Evolutionary conservation across 2,888 invertebrate species (phyloP).

Genomic region (Drosophila diplacantha): DNA sequence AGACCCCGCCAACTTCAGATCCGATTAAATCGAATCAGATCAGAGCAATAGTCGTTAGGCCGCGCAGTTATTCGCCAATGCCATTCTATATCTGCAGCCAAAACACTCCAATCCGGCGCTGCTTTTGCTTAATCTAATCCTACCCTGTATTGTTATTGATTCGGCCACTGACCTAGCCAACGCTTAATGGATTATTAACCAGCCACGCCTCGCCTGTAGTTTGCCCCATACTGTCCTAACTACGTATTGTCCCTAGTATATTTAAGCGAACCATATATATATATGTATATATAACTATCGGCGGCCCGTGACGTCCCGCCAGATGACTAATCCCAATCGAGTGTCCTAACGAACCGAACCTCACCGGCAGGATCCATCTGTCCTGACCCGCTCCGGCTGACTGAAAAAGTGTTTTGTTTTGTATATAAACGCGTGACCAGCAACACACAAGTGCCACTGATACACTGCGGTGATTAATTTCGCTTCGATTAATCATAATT

Average conservation of each 20-base stretch:
- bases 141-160: constrained; percentile 22
- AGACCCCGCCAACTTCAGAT: constrained; percentile 1
- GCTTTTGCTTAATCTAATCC: constrained; percentile 37
- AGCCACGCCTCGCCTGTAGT: constrained; percentile 36
- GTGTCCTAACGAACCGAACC: constrained; percentile 20
- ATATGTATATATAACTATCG: constrained; percentile 10
- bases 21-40: background rate
- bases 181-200: constrained; percentile 34
- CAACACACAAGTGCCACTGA: constrained; percentile 9
- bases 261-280: background rate
- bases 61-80: constrained; percentile 22
- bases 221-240: constrained; percentile 19
- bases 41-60: constrained; percentile 4
- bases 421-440: constrained; percentile 54
- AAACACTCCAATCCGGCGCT: constrained; percentile 10
- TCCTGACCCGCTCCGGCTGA: constrained; percentile 2
- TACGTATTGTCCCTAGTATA: constrained; percentile 18
- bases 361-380: constrained; percentile 5
- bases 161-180: constrained; percentile 25
- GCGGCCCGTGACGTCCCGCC: background rate
- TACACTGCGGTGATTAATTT: constrained; percentile 56
- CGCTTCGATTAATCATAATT: constrained; percentile 51
- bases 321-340: constrained; percentile 30
- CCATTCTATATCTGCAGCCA: too few relatives aligned
- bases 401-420: constrained; percentile 37